Evolutionary conservation across 2,888 invertebrate species (phyloP), one percentile per base, ranked within the genome.

Genomic region (Capitulum mitella): DNA sequence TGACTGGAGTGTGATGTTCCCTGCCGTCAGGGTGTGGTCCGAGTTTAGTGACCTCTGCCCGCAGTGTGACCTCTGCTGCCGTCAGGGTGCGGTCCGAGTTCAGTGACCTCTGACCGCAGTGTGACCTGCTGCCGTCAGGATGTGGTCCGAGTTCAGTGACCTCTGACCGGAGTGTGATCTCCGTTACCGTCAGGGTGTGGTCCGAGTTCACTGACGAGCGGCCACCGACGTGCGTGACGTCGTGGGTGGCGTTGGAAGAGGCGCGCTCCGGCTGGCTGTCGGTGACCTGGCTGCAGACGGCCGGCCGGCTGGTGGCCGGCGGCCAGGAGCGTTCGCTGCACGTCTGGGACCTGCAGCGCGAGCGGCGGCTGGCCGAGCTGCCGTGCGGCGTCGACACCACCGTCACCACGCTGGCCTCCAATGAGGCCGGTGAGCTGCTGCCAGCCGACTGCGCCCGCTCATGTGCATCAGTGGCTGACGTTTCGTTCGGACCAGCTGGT

Each of bases 261-360:
- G 1, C 34, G 14, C 37, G 40, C 10, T 6, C 26, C 3, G 26
- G 8, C 19, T 16, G 26, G 29, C 70, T 70, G 26, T 16, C 26
- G 26, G 70, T 70, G 26, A 29, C 70, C 70, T 70, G 70, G 70
- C 26, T 29, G 22, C 70, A 70, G 70, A 40, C 22, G 22, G 40
- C 19, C 70, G 70, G 70, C 22, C 37, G 40, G 8, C 70, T 70
- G 40, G 40, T 40, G 70, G 70, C 70, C 40, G 70, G 70, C 29
- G 58, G 58, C 26, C 19, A 70, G 14, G 22, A 70, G 40, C 22
- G 40, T 22, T 8, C 22, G 37, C 70, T 70, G 37, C 37, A 70
- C 40, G 70, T 70, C 22, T 70, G 70, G 70, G 70, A 70, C 70
- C 70, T 70, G 29, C 70, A 70, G 70, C 37, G 70, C 40, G 70